Evolutionary conservation across 2,113 vertebrate genomes (phyloP).

Genomic region (Sula dactylatra): DNA sequence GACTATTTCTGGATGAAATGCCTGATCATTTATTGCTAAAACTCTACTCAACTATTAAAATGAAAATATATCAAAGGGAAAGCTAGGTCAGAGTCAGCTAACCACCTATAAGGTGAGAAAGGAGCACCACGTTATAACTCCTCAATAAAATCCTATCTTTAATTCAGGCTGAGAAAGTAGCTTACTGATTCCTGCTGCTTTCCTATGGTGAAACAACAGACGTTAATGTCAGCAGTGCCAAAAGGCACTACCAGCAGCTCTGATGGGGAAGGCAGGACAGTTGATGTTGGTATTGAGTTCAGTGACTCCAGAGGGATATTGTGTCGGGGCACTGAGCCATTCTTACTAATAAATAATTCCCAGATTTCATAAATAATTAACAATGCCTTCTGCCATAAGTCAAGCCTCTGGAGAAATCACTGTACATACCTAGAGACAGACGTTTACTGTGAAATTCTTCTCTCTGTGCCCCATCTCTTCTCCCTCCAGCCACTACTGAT

Average conservation of each 20-base stretch:
- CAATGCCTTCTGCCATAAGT: background rate
- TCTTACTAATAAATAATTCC: background rate
- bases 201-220: background rate
- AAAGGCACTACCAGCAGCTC: background rate
- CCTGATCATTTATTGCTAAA: background rate
- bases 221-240: background rate
- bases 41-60: background rate
- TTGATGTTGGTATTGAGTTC: background rate
- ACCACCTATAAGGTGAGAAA: background rate
- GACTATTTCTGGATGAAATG: background rate
- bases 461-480: background rate
- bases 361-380: background rate
- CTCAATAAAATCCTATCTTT: background rate
- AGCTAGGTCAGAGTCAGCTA: background rate
- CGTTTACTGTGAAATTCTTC: background rate
- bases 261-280: background rate
- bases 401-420: background rate
- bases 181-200: background rate
- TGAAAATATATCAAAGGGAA: background rate
- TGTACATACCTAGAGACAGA: background rate
- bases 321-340: background rate
- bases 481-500: background rate
- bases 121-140: background rate
- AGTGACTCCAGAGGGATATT: background rate
- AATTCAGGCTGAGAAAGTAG: background rate